phyloP scores from a whole-genome alignment of 2,797 vertebrate species.

The Mus minutoides region DNA sequence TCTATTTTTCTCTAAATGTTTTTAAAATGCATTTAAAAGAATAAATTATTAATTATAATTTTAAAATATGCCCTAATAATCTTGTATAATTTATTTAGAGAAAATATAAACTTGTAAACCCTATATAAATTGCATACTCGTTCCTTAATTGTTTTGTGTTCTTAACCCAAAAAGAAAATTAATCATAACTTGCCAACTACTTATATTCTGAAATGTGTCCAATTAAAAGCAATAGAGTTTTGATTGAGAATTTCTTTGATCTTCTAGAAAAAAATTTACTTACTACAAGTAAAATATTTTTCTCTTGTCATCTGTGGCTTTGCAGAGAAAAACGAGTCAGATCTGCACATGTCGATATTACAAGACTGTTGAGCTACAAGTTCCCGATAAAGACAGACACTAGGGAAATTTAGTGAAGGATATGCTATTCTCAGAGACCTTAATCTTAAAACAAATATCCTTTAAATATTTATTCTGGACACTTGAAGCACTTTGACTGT shows the following conservation, averaged over 20 bases:
- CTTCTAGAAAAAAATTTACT: background rate
- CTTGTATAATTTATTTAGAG: background rate
- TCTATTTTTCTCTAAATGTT: background rate
- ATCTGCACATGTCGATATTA: background rate
- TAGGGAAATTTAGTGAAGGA: background rate
- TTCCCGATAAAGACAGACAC: background rate
- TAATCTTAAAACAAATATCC: constrained; percentile 24
- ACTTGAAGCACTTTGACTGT: constrained; percentile 2
- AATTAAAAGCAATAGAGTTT: background rate
- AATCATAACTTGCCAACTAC: background rate
- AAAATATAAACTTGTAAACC: background rate
- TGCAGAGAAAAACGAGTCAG: background rate
- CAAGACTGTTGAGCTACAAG: background rate
- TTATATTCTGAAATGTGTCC: background rate
- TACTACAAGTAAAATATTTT: constrained; percentile 3
- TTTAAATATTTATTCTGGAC: constrained; percentile 32
- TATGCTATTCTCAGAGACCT: background rate
- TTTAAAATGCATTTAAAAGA: background rate
- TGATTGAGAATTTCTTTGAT: background rate
- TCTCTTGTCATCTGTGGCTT: background rate
- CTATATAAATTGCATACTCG: background rate
- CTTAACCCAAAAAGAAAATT: background rate
- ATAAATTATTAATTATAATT: constrained; percentile 6
- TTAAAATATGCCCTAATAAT: background rate
- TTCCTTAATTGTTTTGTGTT: constrained; percentile 2